Base-by-base conservation (phyloP, 2,797 vertebrate species). In the Ataeniobius toweri region DNA sequence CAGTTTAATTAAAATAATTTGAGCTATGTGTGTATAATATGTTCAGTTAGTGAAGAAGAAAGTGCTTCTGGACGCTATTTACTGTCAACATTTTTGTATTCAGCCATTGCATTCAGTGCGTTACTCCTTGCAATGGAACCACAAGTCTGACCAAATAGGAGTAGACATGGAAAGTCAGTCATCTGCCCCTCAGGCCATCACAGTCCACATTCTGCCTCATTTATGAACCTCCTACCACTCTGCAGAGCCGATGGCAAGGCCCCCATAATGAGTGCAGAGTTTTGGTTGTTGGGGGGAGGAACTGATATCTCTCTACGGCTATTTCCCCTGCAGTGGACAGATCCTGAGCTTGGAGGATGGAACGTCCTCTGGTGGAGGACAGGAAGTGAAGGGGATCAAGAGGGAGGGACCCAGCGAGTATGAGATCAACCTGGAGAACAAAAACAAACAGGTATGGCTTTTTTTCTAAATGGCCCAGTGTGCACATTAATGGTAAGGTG, bases 401-500 rank as follows among this genome's bases (percentile, higher is more conserved):
- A 91, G 94, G 87, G 94, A 95, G 75, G 94, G 94, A 31, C 93
- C 93, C 67, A 95, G 94, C 51, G 93, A 95, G 76, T 95, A 95
- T 7, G 94, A 94, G 79, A 94, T 94, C 84, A 83, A 63, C 81
- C 83, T 94, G 80, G 94, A 95, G 86, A 95, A 93, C 77, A 95
- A 94, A 89, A 95, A 93, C 88, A 95, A 95, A 78, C 94, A 94
- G 93, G 94, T 94, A 88, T 67, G 78, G 72, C 8, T 6, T 71
- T 69, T 53, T 31, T 71, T 53, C 28, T 14, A 20, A 46, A 53
- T 80, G 63, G 71, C 67, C 14, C n/a, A 14, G 16, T 56, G 46
- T 76, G 58, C 36, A 51, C 9, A 58, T 44, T 44, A 22, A 13
- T 28, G 28, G 9, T 28, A 70, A 28, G 55, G 39, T 13, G 24